Percentiles rank a stretch among this genome's conserved stretches.
These are phyloP conservation scores for Phalloptychus januarius DNA, from an alignment of 2,797 vertebrate species.

Conservation along the genomic window DNA sequence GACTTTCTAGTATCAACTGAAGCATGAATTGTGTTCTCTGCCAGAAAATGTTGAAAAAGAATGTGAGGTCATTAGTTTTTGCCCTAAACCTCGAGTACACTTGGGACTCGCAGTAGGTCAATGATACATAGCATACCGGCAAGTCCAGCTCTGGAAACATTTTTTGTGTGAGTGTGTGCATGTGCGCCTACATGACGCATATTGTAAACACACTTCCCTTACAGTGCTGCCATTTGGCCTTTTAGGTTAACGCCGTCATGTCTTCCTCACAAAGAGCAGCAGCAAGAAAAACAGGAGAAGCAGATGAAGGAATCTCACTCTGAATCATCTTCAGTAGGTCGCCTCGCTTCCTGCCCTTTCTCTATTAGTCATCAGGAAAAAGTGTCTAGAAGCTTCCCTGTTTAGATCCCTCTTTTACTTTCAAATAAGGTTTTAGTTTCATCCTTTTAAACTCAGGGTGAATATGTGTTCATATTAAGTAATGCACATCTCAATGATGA, in stretches of 20 bases:
- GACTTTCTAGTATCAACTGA: not conserved
- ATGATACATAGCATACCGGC: not conserved
- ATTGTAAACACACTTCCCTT: not conserved
- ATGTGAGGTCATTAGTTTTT: not conserved
- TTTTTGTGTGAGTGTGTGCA: not conserved
- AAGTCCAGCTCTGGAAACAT: not conserved
- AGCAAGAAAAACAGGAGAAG: constrained; percentile 4
- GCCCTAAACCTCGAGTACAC: not conserved
- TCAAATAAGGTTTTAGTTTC: constrained; percentile 56
- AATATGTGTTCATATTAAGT: constrained; percentile 28
- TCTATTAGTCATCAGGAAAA: constrained; percentile 41
- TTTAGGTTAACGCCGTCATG: constrained; percentile 1
- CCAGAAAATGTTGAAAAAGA: not conserved
- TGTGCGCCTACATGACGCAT: not conserved
- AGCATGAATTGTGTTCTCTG: not conserved
- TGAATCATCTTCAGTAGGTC: constrained; percentile 36
- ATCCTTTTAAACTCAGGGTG: constrained; percentile 22
- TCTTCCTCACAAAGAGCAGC: not conserved
- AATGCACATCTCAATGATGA: not conserved
- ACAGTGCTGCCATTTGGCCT: constrained; percentile 8
- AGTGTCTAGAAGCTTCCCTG: constrained; percentile 26
- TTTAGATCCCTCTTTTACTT: constrained; percentile 64
- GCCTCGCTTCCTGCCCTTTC: constrained; percentile 45
- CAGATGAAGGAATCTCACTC: constrained; percentile 7
- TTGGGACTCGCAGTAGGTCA: not conserved